Evolutionary conservation across 2,888 invertebrate genomes (phyloP).

Genomic region (Aelia acuminata): DNA sequence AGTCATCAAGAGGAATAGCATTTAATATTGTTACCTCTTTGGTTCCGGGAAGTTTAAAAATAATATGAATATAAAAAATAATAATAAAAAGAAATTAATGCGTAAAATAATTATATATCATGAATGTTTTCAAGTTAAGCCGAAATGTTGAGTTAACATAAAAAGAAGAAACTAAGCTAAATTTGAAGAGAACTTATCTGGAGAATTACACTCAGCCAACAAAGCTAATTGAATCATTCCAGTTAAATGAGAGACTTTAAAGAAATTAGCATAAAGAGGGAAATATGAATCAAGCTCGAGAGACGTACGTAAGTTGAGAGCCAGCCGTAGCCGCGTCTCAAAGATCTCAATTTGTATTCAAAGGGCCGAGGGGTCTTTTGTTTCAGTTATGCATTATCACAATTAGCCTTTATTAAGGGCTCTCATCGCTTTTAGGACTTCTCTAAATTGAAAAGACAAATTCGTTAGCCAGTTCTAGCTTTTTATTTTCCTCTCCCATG

Average conservation of each 20-base stretch:
- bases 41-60: too few species aligned
- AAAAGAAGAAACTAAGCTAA: neutral
- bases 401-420: conserved; percentile 28
- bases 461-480: conserved; percentile 19
- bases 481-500: neutral
- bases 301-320: conserved; percentile 1
- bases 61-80: too few species aligned
- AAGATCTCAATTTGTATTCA: conserved; percentile 35
- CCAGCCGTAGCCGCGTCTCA: neutral
- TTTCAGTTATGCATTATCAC: conserved; percentile 33
- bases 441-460: conserved; percentile 25
- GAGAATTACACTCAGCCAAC: conserved; percentile 16
- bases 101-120: neutral
- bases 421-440: neutral
- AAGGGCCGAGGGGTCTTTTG: neutral
- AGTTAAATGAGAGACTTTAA: conserved; percentile 29
- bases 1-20: too few species aligned
- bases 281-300: neutral
- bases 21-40: too few species aligned
- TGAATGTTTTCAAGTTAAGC: neutral
- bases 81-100: neutral
- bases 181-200: conserved; percentile 4
- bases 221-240: conserved; percentile 38
- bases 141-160: neutral
- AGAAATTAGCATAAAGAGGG: conserved; percentile 18